Evolutionary conservation across 2,113 vertebrate genomes (phyloP).

Genomic region (Oreochromis niloticus): DNA sequence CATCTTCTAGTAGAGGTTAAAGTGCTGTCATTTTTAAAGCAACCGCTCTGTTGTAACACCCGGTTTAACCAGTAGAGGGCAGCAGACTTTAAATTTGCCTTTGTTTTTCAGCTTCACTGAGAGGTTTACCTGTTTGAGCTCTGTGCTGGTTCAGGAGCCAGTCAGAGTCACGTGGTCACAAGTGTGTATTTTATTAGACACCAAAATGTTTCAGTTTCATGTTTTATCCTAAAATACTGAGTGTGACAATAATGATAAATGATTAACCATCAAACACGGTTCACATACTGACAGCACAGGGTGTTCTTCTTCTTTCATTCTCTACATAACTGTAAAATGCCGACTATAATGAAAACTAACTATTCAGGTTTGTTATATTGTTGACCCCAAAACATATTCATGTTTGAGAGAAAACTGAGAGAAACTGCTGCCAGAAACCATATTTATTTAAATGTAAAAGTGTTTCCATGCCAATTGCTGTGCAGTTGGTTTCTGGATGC

Average conservation of each 20-base stretch:
- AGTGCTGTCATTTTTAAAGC: neutral
- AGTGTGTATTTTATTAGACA: neutral
- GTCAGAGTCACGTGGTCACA: neutral
- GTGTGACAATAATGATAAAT: neutral
- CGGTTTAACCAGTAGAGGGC: neutral
- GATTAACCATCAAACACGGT: neutral
- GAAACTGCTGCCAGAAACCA: neutral
- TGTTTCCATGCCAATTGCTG: neutral
- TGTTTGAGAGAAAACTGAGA: too few species aligned
- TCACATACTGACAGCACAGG: neutral
- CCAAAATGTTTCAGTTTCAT: neutral
- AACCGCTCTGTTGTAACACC: neutral
- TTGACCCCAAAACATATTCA: neutral
- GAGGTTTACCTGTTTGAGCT: neutral
- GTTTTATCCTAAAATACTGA: neutral
- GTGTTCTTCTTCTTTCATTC: neutral
- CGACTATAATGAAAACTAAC: accelerated
- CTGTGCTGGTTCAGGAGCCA: neutral
- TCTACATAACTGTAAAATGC: neutral
- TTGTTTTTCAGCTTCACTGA: accelerated
- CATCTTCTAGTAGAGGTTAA: neutral
- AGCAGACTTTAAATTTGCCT: accelerated
- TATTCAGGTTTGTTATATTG: too few species aligned
- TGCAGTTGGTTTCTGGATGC: neutral
- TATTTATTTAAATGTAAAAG: neutral